phyloP scores from a whole-genome alignment of 2,797 vertebrate genomes.

The Toxotes lorentzi region DNA sequence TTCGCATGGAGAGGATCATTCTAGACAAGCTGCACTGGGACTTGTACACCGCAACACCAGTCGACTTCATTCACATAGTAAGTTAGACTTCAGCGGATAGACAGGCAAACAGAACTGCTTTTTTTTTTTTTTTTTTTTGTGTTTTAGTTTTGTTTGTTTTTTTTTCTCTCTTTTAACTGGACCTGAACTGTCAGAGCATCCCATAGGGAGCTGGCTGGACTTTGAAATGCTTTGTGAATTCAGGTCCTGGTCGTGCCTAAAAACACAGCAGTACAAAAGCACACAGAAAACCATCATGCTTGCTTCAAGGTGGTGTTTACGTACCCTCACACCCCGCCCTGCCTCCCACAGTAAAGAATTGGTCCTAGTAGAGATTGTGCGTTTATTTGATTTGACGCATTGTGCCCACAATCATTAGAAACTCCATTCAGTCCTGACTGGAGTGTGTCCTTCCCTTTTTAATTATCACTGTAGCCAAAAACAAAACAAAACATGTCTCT shows the following conservation, averaged over 20 bases:
- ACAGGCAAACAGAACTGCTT: conserved; percentile 31
- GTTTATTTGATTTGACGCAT: conserved; percentile 51
- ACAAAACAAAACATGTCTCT: background rate
- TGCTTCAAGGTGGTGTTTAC: conserved; percentile 40
- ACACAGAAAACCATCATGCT: conserved; percentile 54
- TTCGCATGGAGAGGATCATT: conserved; percentile 91
- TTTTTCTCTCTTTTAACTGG: conserved; percentile 5
- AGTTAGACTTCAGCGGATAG: conserved; percentile 74
- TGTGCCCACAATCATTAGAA: conserved; percentile 55
- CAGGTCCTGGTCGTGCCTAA: conserved; percentile 45
- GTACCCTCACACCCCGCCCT: conserved; percentile 31
- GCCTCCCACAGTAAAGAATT: conserved; percentile 50
- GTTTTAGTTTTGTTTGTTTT: background rate
- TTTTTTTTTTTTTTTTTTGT: background rate
- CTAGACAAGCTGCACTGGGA: conserved; percentile 92
- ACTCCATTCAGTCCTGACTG: conserved; percentile 9
- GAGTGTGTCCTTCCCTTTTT: background rate
- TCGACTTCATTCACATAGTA: conserved; percentile 91
- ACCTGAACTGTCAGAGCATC: conserved; percentile 39
- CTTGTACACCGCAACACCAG: conserved; percentile 87
- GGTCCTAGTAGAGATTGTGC: conserved; percentile 78
- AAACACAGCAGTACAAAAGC: conserved; percentile 72
- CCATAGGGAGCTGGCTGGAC: conserved; percentile 23
- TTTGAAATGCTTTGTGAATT: conserved; percentile 35
- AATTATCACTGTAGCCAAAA: conserved; percentile 7